Conservation (phyloP, 2,113 vertebrate genomes). For the Saccopteryx leptura region DNA sequence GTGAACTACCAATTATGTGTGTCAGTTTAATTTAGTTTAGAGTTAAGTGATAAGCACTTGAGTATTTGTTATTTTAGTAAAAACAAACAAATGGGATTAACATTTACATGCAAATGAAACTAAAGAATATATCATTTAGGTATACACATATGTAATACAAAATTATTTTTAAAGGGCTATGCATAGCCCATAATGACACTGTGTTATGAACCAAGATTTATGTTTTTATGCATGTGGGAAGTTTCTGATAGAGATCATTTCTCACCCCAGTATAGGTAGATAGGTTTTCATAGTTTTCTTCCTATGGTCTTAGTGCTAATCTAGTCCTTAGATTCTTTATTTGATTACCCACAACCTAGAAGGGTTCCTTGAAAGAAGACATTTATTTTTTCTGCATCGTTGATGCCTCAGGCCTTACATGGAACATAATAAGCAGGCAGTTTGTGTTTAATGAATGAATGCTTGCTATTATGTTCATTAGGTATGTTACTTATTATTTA, state of each 20-base stretch:
- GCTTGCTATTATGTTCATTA: neutral
- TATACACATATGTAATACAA: neutral
- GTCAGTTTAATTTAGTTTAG: conserved; percentile 18
- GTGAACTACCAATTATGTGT: neutral
- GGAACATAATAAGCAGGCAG: neutral
- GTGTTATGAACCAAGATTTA: neutral
- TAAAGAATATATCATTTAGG: neutral
- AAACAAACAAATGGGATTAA: neutral
- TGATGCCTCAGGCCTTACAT: neutral
- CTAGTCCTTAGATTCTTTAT: neutral
- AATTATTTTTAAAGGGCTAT: neutral
- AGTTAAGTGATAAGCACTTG: neutral
- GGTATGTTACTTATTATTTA: neutral
- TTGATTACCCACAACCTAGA: neutral
- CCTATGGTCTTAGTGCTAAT: neutral
- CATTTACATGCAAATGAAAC: neutral
- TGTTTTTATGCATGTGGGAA: neutral
- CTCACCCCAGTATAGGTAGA: neutral
- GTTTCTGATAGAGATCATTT: neutral
- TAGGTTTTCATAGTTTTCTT: neutral
- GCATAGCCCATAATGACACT: neutral
- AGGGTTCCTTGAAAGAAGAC: neutral
- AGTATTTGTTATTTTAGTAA: neutral
- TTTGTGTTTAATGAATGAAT: neutral
- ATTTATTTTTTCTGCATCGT: neutral